phyloP scores from a whole-genome alignment of 92 coral and sea anemone species.

The Porites evermanni region DNA sequence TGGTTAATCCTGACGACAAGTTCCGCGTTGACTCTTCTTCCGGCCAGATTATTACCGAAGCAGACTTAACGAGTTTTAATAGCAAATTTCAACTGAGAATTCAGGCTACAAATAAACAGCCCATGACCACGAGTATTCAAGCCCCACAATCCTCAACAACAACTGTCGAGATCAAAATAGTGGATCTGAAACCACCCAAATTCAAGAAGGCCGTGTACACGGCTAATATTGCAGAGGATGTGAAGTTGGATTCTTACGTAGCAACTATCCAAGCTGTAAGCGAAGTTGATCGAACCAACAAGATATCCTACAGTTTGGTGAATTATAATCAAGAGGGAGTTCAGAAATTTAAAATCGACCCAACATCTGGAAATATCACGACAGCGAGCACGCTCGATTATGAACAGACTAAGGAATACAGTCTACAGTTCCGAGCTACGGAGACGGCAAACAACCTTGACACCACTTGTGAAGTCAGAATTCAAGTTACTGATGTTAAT shows the following conservation, averaged over 20 bases:
- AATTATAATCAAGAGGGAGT: conserved; percentile 69
- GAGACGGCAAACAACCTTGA: conserved; percentile 65
- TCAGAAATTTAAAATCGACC: conserved; percentile 75
- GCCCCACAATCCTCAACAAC: conserved; percentile 54
- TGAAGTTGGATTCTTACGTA: conserved; percentile 26
- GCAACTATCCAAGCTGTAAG: conserved; percentile 59
- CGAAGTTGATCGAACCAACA: conserved; percentile 9
- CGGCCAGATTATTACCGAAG: conserved; percentile 50
- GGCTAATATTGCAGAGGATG: conserved; percentile 61
- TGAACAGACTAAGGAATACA: conserved; percentile 65
- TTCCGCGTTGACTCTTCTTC: conserved; percentile 36
- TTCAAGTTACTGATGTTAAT: conserved; percentile 74
- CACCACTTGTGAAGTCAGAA: conserved; percentile 70
- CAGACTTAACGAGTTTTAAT: conserved; percentile 15
- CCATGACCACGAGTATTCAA: conserved; percentile 53
- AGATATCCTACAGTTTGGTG: conserved; percentile 73
- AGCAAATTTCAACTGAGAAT: conserved; percentile 65
- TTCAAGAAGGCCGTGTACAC: conserved; percentile 49
- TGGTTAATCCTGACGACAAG: conserved; percentile 46
- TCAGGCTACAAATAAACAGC: conserved; percentile 71
- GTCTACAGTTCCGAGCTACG: conserved; percentile 82
- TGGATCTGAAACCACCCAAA: conserved; percentile 60
- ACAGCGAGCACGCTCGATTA: conserved; percentile 80
- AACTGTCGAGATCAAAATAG: conserved; percentile 78
- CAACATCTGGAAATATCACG: conserved; percentile 65